These are phyloP conservation scores for Gnathonemus longibarbis DNA, from an alignment of 2,113 vertebrate species.

Conservation along the genomic window DNA sequence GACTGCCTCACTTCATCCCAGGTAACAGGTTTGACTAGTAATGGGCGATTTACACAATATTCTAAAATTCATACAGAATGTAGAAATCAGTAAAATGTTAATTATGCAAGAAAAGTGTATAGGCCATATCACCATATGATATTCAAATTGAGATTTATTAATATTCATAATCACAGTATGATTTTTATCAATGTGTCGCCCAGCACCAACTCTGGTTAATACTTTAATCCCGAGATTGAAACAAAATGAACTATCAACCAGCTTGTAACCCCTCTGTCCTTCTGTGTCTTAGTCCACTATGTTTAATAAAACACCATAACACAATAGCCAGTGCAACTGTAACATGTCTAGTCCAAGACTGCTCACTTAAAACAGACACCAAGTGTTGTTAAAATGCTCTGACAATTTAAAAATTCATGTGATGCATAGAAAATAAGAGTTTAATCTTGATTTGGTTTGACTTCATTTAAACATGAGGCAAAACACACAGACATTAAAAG, in stretches of 20 bases:
- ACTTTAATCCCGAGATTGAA: neutral
- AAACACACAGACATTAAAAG: neutral
- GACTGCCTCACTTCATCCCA: neutral
- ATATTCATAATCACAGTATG: neutral
- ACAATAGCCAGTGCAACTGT: neutral
- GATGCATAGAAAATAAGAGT: neutral
- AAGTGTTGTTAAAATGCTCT: neutral
- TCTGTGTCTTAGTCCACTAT: neutral
- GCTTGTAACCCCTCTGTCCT: neutral
- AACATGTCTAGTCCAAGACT: neutral
- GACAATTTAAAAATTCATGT: neutral
- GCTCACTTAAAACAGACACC: neutral
- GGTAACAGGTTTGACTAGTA: neutral
- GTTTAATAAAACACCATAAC: neutral
- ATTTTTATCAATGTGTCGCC: neutral
- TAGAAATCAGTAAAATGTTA: neutral
- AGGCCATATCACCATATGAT: neutral
- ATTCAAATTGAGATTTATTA: neutral
- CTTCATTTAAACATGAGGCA: neutral
- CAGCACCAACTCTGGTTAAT: neutral
- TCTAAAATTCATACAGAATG: neutral
- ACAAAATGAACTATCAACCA: neutral
- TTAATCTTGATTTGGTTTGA: neutral
- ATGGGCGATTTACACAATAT: neutral
- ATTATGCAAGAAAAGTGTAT: neutral